phyloP scores from a whole-genome alignment of 37 sponge, comb jelly and placozoan species.

The Halichondria panicea region DNA sequence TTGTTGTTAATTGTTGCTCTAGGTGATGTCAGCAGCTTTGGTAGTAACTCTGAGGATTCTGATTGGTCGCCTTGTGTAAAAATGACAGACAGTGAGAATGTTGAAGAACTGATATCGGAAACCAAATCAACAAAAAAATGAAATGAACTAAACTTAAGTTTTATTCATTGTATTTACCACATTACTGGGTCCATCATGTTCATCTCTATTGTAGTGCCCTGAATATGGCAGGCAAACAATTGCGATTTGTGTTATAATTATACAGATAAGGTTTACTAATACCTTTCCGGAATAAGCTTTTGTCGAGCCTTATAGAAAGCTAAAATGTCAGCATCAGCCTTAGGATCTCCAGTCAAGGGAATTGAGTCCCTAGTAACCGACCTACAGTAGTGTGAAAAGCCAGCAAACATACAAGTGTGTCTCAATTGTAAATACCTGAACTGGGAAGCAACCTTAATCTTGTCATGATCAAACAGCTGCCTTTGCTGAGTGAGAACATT shows the following conservation, averaged over 20 bases:
- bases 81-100: conserved; percentile 37
- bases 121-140: conserved; percentile 74
- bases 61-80: conserved; percentile 60
- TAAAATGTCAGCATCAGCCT: conserved; percentile 91
- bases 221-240: no score
- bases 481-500: no score
- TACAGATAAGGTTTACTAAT: background rate
- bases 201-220: no score
- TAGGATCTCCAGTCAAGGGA: conserved; percentile 83
- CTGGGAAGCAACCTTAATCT: no score
- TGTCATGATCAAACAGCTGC: no score
- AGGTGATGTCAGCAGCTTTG: conserved; percentile 28
- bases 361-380: no score
- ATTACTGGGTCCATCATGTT: background rate
- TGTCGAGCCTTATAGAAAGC: conserved; percentile 93
- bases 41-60: conserved; percentile 56
- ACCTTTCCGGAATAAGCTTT: conserved; percentile 29
- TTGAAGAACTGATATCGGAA: conserved; percentile 63
- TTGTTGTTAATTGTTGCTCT: no score
- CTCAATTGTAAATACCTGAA: no score
- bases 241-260: no score
- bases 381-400: no score
- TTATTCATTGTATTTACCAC: background rate
- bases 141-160: background rate
- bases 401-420: no score